phyloP scores from a whole-genome alignment of 2,888 invertebrate species.

The Pollenia griseotomentosa region DNA sequence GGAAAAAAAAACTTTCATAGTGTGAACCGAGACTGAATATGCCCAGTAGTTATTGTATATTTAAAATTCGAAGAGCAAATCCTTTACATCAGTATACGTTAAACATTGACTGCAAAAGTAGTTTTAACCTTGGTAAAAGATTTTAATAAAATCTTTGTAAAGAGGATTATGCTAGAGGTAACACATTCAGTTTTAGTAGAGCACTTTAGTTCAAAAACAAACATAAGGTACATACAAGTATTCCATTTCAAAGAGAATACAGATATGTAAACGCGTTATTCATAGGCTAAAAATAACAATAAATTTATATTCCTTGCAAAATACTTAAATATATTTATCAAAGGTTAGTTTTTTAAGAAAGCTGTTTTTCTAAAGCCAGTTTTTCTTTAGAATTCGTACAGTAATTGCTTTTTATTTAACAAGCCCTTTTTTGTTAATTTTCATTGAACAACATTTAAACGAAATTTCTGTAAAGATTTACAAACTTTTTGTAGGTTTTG shows the following conservation, averaged over 20 bases:
- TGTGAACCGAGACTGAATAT: too few relatives aligned
- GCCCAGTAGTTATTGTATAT: too few relatives aligned
- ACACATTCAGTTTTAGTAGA: conserved; percentile 55
- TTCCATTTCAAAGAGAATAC: conserved; percentile 40
- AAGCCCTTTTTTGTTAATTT: conserved; percentile 30
- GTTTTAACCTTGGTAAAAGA: background rate
- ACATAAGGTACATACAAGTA: conserved; percentile 5
- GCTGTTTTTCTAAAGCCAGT: conserved; percentile 1
- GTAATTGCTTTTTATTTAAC: conserved; percentile 1
- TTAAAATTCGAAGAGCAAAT: too few relatives aligned
- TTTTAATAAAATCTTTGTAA: conserved; percentile 16
- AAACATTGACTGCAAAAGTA: too few relatives aligned
- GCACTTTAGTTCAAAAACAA: conserved; percentile 44
- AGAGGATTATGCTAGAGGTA: conserved; percentile 9
- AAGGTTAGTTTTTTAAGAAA: conserved; percentile 19
- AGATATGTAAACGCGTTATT: conserved; percentile 12
- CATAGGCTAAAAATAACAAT: conserved; percentile 39
- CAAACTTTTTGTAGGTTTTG: conserved; percentile 62
- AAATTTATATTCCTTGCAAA: background rate
- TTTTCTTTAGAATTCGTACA: background rate
- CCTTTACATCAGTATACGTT: too few relatives aligned
- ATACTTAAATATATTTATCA: conserved; percentile 33
- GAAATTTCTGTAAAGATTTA: conserved; percentile 39
- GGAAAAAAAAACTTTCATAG: too few relatives aligned
- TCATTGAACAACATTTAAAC: conserved; percentile 57